Evolutionary conservation across 1,140 invertebrate species (phyloP).

Genomic region (Platorchestia sp.): DNA sequence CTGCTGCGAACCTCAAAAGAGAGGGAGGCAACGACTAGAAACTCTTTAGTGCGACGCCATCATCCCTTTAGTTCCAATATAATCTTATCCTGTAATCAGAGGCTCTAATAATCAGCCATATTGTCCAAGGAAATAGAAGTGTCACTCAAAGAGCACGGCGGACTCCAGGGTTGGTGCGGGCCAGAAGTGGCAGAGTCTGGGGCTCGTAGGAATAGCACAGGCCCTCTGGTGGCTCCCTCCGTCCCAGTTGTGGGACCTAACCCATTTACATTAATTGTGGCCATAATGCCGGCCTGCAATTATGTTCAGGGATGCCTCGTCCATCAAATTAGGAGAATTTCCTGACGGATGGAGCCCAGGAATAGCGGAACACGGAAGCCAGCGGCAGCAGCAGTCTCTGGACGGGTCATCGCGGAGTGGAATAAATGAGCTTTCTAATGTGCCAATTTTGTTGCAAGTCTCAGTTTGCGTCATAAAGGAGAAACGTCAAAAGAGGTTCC

Average conservation of each 20-base stretch:
- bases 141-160: constrained; percentile 38
- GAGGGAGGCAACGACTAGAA: not conserved
- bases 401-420: not conserved
- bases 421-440: not conserved
- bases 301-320: constrained; percentile 48
- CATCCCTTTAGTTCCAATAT: constrained; percentile 54
- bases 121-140: constrained; percentile 53
- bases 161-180: not conserved
- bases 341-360: constrained; percentile 21
- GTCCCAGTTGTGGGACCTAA: constrained; percentile 5
- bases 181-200: not conserved
- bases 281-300: constrained; percentile 51
- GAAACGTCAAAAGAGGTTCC: not conserved
- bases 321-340: constrained; percentile 54
- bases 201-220: constrained; percentile 19
- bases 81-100: constrained; percentile 54
- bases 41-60: constrained; percentile 34
- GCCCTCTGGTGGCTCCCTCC: not conserved
- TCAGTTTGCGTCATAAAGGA: not conserved
- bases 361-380: constrained; percentile 27
- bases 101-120: constrained; percentile 51
- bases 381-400: not conserved
- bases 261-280: constrained; percentile 54
- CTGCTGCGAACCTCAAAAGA: not conserved
- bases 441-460: not conserved